These are phyloP conservation scores for Bradynema listronoti DNA, from an alignment of 1,140 invertebrate species.

Conservation along the genomic window DNA sequence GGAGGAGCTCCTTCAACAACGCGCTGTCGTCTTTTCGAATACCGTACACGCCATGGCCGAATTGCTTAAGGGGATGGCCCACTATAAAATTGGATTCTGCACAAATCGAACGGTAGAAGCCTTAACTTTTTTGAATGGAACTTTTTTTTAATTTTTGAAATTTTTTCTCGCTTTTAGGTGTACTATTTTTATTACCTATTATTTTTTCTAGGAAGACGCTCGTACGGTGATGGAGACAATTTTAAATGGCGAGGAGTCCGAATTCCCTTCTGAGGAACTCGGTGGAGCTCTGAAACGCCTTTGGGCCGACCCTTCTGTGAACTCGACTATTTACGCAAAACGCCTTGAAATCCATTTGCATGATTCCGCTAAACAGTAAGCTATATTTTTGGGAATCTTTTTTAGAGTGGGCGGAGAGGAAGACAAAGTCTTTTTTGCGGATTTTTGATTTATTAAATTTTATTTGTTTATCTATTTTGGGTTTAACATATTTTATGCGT, in stretches of 20 bases:
- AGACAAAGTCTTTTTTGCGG: not conserved
- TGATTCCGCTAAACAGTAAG: slow-evolving; percentile 51
- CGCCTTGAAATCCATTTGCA: slow-evolving; percentile 51
- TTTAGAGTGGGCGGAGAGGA: too few species aligned
- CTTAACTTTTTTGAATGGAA: too few species aligned
- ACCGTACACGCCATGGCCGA: slow-evolving; percentile 50
- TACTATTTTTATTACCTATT: not conserved
- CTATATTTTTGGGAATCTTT: not conserved
- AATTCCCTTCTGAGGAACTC: slow-evolving; percentile 41
- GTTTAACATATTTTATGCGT: too few species aligned
- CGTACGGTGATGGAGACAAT: slow-evolving; percentile 44
- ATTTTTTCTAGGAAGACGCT: slow-evolving; percentile 37
- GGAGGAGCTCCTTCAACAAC: slow-evolving; percentile 40
- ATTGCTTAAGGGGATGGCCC: slow-evolving; percentile 37
- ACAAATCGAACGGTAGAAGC: slow-evolving; percentile 32
- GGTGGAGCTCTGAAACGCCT: slow-evolving; percentile 41
- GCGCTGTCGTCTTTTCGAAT: slow-evolving; percentile 45
- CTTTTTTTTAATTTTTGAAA: slow-evolving; percentile 1
- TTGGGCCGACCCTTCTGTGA: slow-evolving; percentile 41
- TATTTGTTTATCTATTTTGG: too few species aligned
- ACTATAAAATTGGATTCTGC: slow-evolving; percentile 40
- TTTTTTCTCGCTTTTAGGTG: not conserved
- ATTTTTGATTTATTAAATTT: not conserved
- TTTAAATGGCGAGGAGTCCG: slow-evolving; percentile 34
- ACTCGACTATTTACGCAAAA: slow-evolving; percentile 26